Evolutionary conservation across 2,113 vertebrate species (phyloP), one percentile per base, ranked within the genome.

Genomic region (Phainopepla nitens): DNA sequence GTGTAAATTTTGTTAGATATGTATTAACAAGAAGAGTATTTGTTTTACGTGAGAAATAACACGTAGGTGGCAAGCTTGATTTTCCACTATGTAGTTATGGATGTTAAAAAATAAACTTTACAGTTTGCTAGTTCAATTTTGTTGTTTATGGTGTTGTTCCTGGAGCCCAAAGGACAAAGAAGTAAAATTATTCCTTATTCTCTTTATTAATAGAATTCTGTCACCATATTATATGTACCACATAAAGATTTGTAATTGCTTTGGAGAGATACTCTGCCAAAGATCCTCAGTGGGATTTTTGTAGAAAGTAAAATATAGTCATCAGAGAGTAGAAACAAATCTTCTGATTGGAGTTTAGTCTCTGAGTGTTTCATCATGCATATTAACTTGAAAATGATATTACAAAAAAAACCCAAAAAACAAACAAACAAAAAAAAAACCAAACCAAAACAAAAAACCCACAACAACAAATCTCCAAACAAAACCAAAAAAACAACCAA

Each of bases 181-280:
- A 54, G 49, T 58, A 82, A 94, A 92, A 94, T 68, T 51, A 77
- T 91, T 91, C 35, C 4, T 77, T 89, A 58, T 80, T 57, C n/a
- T 87, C 15, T 89, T 86, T 83, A 72, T 93, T 80, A 72, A 91
- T 76, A 86, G 54, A 87, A 25, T 41, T 47, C 68, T 91, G 88
- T 82, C 82, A 93, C 51, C 19, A 53, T 81, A 51, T 50, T 91
- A 77, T 87, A 91, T 84, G 61, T 65, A 66, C 13, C 42, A 78
- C 45, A 65, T 87, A 94, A 87, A 87, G 39, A 87, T 85, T 53
- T 82, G 31, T 84, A 84, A 91, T 92, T 92, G 65, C 42, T 71
- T 90, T 87, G 64, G 68, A 94, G 53, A 87, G 45, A 85, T 71
- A 56, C 8, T 88, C 23, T 62, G 45, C 42, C 56, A 78, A 66